Conservation (phyloP, 2,888 invertebrate species). For the Hyalella azteca region DNA sequence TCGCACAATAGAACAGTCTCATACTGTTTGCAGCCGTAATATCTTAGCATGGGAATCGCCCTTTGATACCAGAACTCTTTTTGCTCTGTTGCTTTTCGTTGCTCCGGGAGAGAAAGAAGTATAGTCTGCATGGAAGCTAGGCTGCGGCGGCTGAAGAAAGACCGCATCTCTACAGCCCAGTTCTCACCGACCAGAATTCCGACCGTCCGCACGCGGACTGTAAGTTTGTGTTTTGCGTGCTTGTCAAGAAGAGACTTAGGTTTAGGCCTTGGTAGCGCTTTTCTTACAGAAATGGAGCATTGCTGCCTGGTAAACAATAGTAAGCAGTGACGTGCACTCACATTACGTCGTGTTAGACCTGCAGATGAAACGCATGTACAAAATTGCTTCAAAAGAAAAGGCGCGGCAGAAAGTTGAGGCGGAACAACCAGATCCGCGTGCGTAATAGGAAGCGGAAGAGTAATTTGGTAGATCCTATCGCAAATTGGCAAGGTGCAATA, state of each 20-base stretch:
- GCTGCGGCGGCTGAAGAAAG: too few species aligned
- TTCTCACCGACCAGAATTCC: not conserved
- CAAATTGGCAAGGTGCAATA: constrained; percentile 36
- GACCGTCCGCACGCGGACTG: not conserved
- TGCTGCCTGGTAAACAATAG: constrained; percentile 37
- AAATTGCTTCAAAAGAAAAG: constrained; percentile 37
- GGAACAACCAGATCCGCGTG: constrained; percentile 35
- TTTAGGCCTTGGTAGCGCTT: not conserved
- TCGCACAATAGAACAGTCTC: constrained; percentile 35
- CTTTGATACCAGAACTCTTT: constrained; percentile 33
- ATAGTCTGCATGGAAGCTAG: constrained; percentile 6
- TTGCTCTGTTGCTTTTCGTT: constrained; percentile 26
- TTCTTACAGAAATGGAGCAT: constrained; percentile 33
- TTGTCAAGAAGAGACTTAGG: not conserved
- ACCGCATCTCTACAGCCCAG: not conserved
- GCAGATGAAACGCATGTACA: constrained; percentile 36
- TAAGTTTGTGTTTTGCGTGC: not conserved
- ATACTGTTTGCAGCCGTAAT: constrained; percentile 37
- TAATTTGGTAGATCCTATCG: constrained; percentile 36
- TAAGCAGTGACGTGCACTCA: constrained; percentile 35
- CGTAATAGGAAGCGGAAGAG: constrained; percentile 37
- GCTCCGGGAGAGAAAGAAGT: constrained; percentile 33
- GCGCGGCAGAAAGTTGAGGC: constrained; percentile 14
- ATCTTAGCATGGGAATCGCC: constrained; percentile 36
- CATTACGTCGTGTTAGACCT: constrained; percentile 37